phyloP scores from a whole-genome alignment of 2,113 vertebrate species.

The Lophius piscatorius region DNA sequence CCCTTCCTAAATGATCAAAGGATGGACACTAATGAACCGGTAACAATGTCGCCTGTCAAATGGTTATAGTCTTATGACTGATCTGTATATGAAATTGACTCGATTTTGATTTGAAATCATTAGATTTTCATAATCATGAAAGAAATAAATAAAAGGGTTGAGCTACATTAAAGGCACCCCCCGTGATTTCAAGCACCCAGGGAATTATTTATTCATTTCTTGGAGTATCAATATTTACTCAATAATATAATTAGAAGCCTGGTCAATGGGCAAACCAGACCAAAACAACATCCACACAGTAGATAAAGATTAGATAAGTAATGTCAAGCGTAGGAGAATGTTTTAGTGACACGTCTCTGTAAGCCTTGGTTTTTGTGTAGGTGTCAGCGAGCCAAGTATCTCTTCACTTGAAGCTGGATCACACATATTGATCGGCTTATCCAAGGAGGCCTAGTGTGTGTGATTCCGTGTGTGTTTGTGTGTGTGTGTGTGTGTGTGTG shows the following conservation, averaged over 20 bases:
- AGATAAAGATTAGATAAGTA: slow-evolving; percentile 46
- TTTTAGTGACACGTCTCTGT: slow-evolving; percentile 34
- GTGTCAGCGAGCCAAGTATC: slow-evolving; percentile 45
- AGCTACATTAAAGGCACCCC: too few species aligned
- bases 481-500: slow-evolving; percentile 5
- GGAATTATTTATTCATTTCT: too few species aligned
- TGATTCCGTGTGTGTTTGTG: too few species aligned
- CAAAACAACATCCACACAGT: neutral
- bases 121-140: too few species aligned
- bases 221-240: neutral
- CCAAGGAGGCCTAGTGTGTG: slow-evolving; percentile 5
- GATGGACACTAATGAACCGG: too few species aligned
- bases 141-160: too few species aligned
- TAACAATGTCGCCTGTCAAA: too few species aligned
- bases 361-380: slow-evolving; percentile 42
- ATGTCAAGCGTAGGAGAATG: slow-evolving; percentile 48
- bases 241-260: neutral
- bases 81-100: too few species aligned
- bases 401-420: slow-evolving; percentile 32
- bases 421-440: slow-evolving; percentile 42
- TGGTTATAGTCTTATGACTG: too few species aligned
- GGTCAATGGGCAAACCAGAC: neutral
- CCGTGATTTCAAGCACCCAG: too few species aligned
- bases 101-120: too few species aligned
- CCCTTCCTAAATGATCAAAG: too few species aligned